phyloP scores from a whole-genome alignment of 2,888 invertebrate species.

The Thereva nobilitata region DNA sequence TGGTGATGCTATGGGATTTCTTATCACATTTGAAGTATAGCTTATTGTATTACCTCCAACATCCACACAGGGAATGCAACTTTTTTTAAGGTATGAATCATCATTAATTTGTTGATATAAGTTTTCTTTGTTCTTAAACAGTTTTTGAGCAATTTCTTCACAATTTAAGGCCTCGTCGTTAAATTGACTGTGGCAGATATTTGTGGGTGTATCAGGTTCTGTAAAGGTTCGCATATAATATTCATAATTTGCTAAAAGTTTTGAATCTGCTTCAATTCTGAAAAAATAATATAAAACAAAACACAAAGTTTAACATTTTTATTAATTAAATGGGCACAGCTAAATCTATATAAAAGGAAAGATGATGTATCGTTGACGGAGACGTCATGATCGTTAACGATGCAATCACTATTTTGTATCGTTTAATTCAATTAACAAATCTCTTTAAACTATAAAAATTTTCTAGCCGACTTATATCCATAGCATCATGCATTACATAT shows the following conservation, averaged over 20 bases:
- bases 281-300: slow-evolving; percentile 21
- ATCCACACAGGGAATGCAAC: background rate
- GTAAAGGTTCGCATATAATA: slow-evolving; percentile 39
- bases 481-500: no score
- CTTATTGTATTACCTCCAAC: no score
- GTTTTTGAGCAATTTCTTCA: slow-evolving; percentile 36
- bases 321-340: background rate
- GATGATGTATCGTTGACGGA: no score
- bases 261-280: slow-evolving; percentile 40
- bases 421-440: no score
- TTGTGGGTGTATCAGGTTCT: slow-evolving; percentile 11
- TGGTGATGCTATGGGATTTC: no score
- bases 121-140: slow-evolving; percentile 35
- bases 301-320: background rate
- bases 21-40: no score
- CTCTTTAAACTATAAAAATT: no score
- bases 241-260: slow-evolving; percentile 39
- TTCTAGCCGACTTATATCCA: no score
- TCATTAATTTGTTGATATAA: slow-evolving; percentile 35
- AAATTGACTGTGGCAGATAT: slow-evolving; percentile 13
- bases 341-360: no score
- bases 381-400: no score
- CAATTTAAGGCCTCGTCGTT: slow-evolving; percentile 18
- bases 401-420: no score
- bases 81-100: slow-evolving; percentile 21